Base-by-base conservation (phyloP, 2,888 invertebrate genomes). In the Tethea ocularis region DNA sequence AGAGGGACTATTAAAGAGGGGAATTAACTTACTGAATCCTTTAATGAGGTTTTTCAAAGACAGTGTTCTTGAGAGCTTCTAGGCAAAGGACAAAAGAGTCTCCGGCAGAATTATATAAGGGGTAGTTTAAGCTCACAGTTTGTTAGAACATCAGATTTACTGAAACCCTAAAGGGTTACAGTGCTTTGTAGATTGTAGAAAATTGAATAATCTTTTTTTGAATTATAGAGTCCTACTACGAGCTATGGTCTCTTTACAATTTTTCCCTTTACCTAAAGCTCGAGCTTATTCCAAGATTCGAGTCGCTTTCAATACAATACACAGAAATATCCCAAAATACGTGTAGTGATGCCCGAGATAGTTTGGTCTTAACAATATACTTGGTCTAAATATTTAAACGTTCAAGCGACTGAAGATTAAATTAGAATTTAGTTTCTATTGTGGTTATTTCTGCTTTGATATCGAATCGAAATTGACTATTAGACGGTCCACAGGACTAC, bases 401-500 rank as follows among this genome's bases (percentile, higher is more conserved):
- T 61, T 63, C 59, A 57, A 59, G 57, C 61, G 63, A 52, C 59
- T 61, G 51, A 20, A 54, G 54, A 54, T 56, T 63, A 58, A 64
- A 57, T 61, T 57, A 52, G 62, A 24, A 62, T 60, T 26, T 55
- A 58, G 57, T 59, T 54, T 61, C 60, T 62, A 57, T 58, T 60
- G 59, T 58, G 58, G 59, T 38, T 46, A 24, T 58, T 60, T 59
- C 51, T 29, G 61, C 41, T 20, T 59, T 57, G 61, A 60, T 61
- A 60, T 63, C 62, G 63, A 67, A 62, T 63, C 62, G 65, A 64
- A 67, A 67, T 66, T 57, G 65, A 61, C 68, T 60, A 64, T 64
- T 64, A 60, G 61, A 60, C 59, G 52, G 53, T 62, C 61, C 62
- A 64, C 65, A 38, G 33, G 29, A 55, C 52, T 54, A 66, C 66